Conservation (phyloP, 2,888 invertebrate species). For the Ctena decussata region DNA sequence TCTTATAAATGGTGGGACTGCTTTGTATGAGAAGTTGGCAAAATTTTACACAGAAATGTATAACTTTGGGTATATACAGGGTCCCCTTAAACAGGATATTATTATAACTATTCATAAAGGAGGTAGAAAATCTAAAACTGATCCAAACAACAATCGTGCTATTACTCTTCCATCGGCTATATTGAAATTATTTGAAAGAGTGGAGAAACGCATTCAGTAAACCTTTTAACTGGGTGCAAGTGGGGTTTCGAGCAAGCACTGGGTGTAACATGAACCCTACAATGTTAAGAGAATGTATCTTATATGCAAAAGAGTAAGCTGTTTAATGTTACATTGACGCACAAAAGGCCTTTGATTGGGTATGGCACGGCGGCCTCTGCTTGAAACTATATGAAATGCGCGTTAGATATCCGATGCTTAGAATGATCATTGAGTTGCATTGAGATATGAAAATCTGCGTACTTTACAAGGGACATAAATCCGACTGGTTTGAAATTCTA, state of each 20-base stretch:
- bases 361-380: background rate
- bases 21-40: too few relatives aligned
- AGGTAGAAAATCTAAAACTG: too few relatives aligned
- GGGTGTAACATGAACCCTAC: background rate
- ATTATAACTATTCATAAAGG: too few relatives aligned
- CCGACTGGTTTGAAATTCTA: background rate
- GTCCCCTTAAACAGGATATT: too few relatives aligned
- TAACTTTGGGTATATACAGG: too few relatives aligned
- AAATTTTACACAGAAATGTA: too few relatives aligned
- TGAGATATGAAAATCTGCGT: background rate
- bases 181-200: background rate
- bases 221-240: background rate
- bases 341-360: background rate
- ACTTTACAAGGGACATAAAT: background rate
- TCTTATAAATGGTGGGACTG: too few relatives aligned
- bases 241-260: background rate
- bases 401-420: background rate
- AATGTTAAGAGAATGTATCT: background rate
- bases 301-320: background rate
- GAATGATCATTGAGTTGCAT: background rate
- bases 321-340: background rate
- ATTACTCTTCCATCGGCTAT: background rate
- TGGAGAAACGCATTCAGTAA: background rate
- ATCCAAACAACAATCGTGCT: too few relatives aligned
- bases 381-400: background rate